Evolutionary conservation across 1,140 invertebrate species (phyloP).

Genomic region (Acromyrmex echinatior): DNA sequence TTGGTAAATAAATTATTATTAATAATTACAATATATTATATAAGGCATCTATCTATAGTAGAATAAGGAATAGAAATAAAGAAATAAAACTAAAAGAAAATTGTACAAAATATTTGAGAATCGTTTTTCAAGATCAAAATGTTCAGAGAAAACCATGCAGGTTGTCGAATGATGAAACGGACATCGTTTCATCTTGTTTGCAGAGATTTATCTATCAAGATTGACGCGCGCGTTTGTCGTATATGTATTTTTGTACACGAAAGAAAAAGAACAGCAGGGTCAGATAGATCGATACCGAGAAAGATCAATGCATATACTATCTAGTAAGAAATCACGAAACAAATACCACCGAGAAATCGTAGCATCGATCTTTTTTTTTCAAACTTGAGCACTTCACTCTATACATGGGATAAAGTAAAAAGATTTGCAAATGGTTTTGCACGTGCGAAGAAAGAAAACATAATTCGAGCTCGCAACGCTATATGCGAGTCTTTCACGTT

Average conservation of each 20-base stretch:
- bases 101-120: not conserved
- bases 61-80: not conserved
- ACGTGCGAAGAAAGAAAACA: not conserved
- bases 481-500: not conserved
- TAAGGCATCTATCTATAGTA: not conserved
- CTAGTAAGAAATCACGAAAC: conserved; percentile 49
- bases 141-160: not conserved
- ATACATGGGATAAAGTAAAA: conserved; percentile 21
- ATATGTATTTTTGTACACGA: conserved; percentile 29
- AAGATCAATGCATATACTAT: conserved; percentile 45
- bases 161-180: conserved; percentile 10
- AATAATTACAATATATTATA: not conserved
- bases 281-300: conserved; percentile 28
- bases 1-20: not conserved
- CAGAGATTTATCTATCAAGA: conserved; percentile 56
- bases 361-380: conserved; percentile 7
- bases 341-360: not conserved
- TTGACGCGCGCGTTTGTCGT: conserved; percentile 11
- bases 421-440: not conserved
- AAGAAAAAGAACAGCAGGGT: conserved; percentile 36
- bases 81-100: not conserved
- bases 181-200: conserved; percentile 42
- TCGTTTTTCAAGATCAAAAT: conserved; percentile 11
- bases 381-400: not conserved
- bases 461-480: not conserved